phyloP scores from a whole-genome alignment of 2,113 vertebrate genomes.

The Odontophorus gujanensis region DNA sequence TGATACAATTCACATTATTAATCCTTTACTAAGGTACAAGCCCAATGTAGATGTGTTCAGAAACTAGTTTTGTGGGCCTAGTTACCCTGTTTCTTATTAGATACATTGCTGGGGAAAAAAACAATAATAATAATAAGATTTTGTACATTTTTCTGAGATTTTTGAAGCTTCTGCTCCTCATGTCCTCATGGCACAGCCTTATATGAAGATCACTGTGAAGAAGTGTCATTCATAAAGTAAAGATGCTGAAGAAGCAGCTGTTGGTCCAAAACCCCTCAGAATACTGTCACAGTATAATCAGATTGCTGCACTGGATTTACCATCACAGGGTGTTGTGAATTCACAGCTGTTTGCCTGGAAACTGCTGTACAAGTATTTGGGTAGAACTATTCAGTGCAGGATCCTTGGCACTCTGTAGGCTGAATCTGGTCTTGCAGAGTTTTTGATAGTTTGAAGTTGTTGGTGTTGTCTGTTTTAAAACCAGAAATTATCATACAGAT shows the following conservation, averaged over 20 bases:
- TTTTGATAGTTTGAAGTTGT: background rate
- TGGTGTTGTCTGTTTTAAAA: background rate
- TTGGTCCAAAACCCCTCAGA: background rate
- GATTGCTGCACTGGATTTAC: background rate
- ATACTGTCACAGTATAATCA: background rate
- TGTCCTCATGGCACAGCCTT: background rate
- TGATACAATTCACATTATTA: background rate
- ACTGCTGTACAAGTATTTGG: background rate
- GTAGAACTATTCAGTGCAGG: background rate
- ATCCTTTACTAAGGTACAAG: background rate
- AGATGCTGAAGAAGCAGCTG: background rate
- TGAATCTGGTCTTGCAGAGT: background rate
- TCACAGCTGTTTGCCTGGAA: background rate
- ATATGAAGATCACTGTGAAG: background rate
- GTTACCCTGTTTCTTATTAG: background rate
- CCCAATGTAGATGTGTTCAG: background rate
- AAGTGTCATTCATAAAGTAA: background rate
- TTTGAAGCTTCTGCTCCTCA: background rate
- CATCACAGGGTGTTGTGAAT: no score
- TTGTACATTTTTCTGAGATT: background rate
- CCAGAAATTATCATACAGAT: background rate
- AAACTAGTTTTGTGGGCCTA: background rate
- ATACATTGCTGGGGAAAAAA: background rate
- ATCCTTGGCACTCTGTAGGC: background rate
- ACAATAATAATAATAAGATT: background rate